phyloP scores from a whole-genome alignment of 1,140 invertebrate species.

The Ptiloglossa arizonensis region DNA sequence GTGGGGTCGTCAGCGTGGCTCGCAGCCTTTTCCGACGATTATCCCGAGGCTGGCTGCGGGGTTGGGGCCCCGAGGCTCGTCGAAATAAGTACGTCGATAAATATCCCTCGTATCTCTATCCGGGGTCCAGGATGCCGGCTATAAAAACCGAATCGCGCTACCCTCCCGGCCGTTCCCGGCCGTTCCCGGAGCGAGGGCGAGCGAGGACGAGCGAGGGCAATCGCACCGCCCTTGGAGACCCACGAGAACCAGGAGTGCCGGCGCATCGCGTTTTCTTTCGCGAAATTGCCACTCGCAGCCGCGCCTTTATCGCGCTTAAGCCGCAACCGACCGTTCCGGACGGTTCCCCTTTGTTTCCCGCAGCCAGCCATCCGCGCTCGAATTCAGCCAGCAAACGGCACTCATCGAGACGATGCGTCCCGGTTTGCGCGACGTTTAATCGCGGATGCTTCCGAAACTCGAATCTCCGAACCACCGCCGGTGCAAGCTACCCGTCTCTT shows the following conservation, averaged over 20 bases:
- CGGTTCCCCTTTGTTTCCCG: not conserved
- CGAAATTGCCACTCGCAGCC: conserved; percentile 22
- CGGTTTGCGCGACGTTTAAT: conserved; percentile 20
- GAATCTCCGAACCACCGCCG: conserved; percentile 17
- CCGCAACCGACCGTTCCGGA: not conserved
- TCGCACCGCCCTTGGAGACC: not conserved
- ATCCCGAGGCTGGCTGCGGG: conserved; percentile 25
- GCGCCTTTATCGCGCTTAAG: conserved; percentile 24
- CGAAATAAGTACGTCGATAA: conserved; percentile 54
- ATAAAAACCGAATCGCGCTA: conserved; percentile 46
- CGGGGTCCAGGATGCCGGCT: conserved; percentile 24
- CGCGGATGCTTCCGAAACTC: not conserved
- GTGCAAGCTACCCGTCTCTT: too few relatives aligned
- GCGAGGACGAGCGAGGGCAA: not conserved
- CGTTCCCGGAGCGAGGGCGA: too few relatives aligned
- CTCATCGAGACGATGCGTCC: not conserved
- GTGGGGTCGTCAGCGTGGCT: not conserved
- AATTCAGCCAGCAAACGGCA: not conserved
- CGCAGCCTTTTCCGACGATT: conserved; percentile 58
- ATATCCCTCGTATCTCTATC: conserved; percentile 43
- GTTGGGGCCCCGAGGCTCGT: conserved; percentile 28
- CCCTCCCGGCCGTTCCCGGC: not conserved
- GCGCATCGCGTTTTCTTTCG: conserved; percentile 12
- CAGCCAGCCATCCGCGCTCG: not conserved
- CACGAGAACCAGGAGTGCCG: too few relatives aligned